Evolutionary conservation across 2,113 vertebrate genomes (phyloP).

Genomic region (Cygnus atratus): DNA sequence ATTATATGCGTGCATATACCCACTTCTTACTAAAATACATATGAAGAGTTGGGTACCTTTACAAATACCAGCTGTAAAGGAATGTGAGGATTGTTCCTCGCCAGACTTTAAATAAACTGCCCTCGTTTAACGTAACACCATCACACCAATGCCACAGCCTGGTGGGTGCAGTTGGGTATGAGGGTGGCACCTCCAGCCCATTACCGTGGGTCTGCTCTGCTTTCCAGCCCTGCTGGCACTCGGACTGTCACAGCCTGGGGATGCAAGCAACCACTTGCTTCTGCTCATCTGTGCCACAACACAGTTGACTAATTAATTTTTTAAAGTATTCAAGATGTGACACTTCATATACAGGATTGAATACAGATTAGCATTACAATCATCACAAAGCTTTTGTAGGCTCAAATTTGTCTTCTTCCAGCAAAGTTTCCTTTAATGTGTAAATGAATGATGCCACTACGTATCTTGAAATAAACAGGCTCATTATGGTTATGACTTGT

Average conservation of each 20-base stretch:
- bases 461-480: slow-evolving; percentile 17
- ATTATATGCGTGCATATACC: not conserved
- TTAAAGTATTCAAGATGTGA: slow-evolving; percentile 24
- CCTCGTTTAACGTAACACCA: not conserved
- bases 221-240: slow-evolving; percentile 1
- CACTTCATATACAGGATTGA: slow-evolving; percentile 23
- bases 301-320: slow-evolving; percentile 60
- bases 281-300: slow-evolving; percentile 39
- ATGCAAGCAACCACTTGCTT: slow-evolving; percentile 7
- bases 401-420: slow-evolving; percentile 1
- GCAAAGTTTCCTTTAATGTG: slow-evolving; percentile 41
- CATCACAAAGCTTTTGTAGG: slow-evolving; percentile 18
- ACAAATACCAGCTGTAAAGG: not conserved
- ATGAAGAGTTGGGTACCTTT: not conserved
- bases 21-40: not conserved
- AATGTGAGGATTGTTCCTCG: not conserved
- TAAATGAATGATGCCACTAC: not conserved
- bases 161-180: too few species aligned
- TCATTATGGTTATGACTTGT: not conserved
- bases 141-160: not conserved
- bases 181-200: too few species aligned
- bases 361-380: slow-evolving; percentile 61
- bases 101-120: not conserved
- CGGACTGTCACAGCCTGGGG: slow-evolving; percentile 28
- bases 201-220: not conserved